Evolutionary conservation across 2,888 invertebrate species (phyloP), one percentile per base, ranked within the genome.

Genomic region (Gari tellinella): DNA sequence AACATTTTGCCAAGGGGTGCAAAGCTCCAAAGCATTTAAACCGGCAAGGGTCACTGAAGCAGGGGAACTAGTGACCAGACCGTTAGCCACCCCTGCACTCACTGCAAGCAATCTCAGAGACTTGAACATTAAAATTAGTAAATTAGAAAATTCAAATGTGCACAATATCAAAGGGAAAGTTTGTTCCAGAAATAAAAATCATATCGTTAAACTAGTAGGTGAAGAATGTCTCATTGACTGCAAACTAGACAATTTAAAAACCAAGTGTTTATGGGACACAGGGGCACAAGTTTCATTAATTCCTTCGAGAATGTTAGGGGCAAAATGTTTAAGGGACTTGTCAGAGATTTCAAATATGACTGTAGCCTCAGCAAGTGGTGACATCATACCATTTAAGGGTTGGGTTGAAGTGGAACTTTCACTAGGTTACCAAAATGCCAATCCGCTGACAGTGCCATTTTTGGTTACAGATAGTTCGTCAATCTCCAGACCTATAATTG

Each of bases 211-310:
- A 23, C 17, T 55, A 40, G 41, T 55, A 12, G 55, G 55, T 10
- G 55, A 55, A 25, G 17, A 55, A 55, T 55, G 55, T 40, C 7
- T 55, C 10, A 38, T 55, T 21, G 31, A 40, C 31, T 38, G 55
- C 37, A 15, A 31, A 55, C 40, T 55, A 21, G 37, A 55, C 37
- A 25, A 55, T 15, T 14, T 21, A 19, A 8, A 55, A 14, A 37
- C 40, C n/a, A 15, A 55, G 8, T 53, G 53, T 53, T n/a, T 55
- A 40, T 55, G 55, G 40, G 55, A 55, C 40, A 55, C 55, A 38
- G 61, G 65, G 14, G 72, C 61, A 14, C 60, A 72, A 37, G 56
- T 61, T 25, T 72, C 65, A 5, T 25, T 72, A 23, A 25, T 72
- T 1, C 46, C 48, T 40, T 45, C 41, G 12, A 37, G 40, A 19